These are phyloP conservation scores for Whitmania pigra DNA, from an alignment of 1,140 invertebrate species.

Conservation along the genomic window DNA sequence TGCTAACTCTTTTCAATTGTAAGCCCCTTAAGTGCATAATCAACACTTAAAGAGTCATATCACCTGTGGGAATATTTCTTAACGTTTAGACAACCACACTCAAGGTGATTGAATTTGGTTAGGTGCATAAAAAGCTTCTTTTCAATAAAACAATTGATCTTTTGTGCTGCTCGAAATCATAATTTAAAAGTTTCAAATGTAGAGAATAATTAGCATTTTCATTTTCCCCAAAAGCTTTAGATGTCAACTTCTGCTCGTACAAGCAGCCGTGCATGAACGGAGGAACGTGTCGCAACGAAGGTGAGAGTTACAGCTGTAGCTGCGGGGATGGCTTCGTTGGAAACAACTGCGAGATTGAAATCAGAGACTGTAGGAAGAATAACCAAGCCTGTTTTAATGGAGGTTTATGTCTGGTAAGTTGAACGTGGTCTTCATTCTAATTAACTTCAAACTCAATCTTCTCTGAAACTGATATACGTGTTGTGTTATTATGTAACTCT, in stretches of 20 bases:
- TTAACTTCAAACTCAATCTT: background rate
- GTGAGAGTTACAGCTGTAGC: slow-evolving; percentile 11
- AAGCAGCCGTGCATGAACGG: slow-evolving; percentile 81
- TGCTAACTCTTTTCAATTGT: background rate
- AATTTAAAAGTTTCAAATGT: background rate
- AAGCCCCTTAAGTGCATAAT: background rate
- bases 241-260: slow-evolving; percentile 95
- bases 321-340: slow-evolving; percentile 5
- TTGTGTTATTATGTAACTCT: background rate
- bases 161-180: background rate
- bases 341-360: slow-evolving; percentile 3
- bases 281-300: slow-evolving; percentile 65
- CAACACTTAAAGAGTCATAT: slow-evolving; percentile 6
- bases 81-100: background rate
- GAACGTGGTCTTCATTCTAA: background rate
- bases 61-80: slow-evolving; percentile 7
- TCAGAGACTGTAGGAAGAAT: background rate
- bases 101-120: background rate
- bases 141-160: background rate
- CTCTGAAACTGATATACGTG: background rate
- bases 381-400: background rate
- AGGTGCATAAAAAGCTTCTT: background rate
- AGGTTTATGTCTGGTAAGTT: background rate
- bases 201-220: background rate
- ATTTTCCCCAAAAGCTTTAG: slow-evolving; percentile 37